Percentiles rank a stretch among this genome's conserved stretches.
Conservation (phyloP, 2,113 vertebrate genomes). For the Equus quagga region DNA sequence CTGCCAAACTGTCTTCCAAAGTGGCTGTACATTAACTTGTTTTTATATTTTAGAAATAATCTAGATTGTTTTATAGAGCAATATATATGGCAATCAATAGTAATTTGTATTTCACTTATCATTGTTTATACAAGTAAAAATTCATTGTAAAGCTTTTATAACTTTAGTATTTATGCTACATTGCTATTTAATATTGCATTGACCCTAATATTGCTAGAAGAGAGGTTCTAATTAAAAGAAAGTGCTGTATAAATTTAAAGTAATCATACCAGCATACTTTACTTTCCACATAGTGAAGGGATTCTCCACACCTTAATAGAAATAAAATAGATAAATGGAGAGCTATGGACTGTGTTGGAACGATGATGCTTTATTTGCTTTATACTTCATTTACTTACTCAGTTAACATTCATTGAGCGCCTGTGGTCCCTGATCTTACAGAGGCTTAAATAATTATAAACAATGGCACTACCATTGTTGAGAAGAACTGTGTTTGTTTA, state of each 20-base stretch:
- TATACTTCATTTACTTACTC: background rate
- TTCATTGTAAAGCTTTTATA: background rate
- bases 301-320: background rate
- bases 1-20: background rate
- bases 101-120: constrained; percentile 14
- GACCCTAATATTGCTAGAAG: background rate
- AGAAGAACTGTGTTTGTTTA: constrained; percentile 18
- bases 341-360: background rate
- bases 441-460: background rate
- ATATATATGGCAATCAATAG: background rate
- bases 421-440: background rate
- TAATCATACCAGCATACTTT: background rate
- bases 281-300: background rate
- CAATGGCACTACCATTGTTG: background rate
- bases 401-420: background rate
- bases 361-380: background rate
- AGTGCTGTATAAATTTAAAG: background rate
- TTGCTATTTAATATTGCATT: constrained; percentile 20
- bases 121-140: constrained; percentile 33
- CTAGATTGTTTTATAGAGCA: background rate
- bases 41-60: constrained; percentile 20
- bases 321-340: background rate
- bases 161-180: background rate
- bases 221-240: constrained; percentile 4
- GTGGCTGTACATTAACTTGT: background rate